Evolutionary conservation across 2,797 vertebrate species (phyloP), one percentile per base, ranked within the genome.

Genomic region (Lagodon rhomboides): DNA sequence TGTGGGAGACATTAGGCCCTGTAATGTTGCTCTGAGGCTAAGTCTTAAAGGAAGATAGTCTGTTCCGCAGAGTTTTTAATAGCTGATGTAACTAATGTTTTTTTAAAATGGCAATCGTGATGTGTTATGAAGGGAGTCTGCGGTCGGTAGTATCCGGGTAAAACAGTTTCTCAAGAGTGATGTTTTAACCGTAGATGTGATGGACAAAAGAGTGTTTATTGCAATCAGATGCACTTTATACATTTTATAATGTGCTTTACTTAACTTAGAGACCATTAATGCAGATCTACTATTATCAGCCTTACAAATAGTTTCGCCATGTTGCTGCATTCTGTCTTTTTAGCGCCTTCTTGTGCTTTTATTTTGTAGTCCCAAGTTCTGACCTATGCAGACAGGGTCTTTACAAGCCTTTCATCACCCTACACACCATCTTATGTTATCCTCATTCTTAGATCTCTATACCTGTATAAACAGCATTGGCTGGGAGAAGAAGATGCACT

Each of bases 31-130:
- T 73, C 69, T 60, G 30, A 18, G 75, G 53, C 47, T 20, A 66
- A 16, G 61, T 41, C 74, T 17, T 56, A 73, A 66, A 74, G 50
- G 43, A 49, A 43, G 54, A 69, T 30, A 0, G 71, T 75, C 49
- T 80, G 58, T 67, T 85, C 76, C 54, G 59, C 18, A 12, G 61
- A 51, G 69, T 59, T 74, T 83, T 75, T 82, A 73, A 77, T 73
- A 30, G 59, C 18, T 60, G 18, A 73, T 68, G 22, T 38, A 43
- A 76, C 51, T 10, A n/a, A 4, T 56, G 12, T 72, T 34, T 44
- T 44, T 44, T 44, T 15, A 15, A 53, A 63, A 44, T 66, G 15
- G 63, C 4, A 69, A 30, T 60, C 55, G 43, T 64, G 62, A 20
- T 46, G 23, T 61, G 8, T 41, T 18, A 23, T 58, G 25, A 49